Conservation (phyloP, 2,113 vertebrate genomes). For the Oncorhynchus mykiss region DNA sequence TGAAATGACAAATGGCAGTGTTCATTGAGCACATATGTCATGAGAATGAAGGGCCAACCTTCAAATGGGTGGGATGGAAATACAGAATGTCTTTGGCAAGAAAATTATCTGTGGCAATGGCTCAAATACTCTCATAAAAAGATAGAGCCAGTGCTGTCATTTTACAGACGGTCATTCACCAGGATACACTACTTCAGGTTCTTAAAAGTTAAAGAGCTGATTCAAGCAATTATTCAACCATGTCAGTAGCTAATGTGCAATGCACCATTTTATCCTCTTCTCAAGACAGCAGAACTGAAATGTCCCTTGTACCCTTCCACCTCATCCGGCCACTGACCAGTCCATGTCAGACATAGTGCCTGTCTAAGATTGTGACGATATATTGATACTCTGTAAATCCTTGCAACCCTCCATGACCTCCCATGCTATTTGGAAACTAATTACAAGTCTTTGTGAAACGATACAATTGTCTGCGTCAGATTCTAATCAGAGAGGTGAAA, state of each 20-base stretch:
- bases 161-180: conserved; percentile 18
- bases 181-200: conserved; percentile 1
- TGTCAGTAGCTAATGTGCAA: conserved; percentile 20
- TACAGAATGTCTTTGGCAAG: neutral
- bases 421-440: conserved; percentile 52
- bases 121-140: conserved; percentile 23
- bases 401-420: conserved; percentile 53
- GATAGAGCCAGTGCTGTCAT: conserved; percentile 18
- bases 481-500: conserved; percentile 48
- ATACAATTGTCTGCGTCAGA: conserved; percentile 39
- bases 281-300: conserved; percentile 20
- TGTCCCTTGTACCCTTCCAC: conserved; percentile 15
- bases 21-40: conserved; percentile 8
- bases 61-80: conserved; percentile 10
- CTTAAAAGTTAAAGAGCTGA: conserved; percentile 21
- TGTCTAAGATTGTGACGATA: conserved; percentile 9
- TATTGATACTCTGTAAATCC: conserved; percentile 43
- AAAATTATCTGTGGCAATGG: conserved; percentile 24
- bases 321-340: conserved; percentile 8
- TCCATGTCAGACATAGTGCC: neutral
- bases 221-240: conserved; percentile 31
- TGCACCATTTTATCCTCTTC: conserved; percentile 28
- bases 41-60: conserved; percentile 17
- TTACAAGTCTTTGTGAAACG: conserved; percentile 45
- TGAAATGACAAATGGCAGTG: conserved; percentile 23